Base-by-base conservation (phyloP, 2,797 vertebrate genomes). In the Amphiprion clarkii region DNA sequence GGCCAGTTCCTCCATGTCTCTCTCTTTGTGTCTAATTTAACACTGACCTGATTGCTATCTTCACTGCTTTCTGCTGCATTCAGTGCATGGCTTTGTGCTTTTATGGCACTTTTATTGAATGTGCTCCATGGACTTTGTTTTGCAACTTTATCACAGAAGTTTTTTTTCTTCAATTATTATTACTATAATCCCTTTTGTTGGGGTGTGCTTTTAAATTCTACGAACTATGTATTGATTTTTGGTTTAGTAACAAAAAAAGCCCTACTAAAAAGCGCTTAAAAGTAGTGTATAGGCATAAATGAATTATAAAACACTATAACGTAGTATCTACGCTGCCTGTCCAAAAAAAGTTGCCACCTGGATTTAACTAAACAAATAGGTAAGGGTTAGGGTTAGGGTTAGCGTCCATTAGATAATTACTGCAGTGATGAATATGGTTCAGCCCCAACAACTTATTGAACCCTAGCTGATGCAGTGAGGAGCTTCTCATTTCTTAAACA, bases 1-100 rank as follows among this genome's bases (percentile, higher is more conserved):
- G 74, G 57, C 89, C 33, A 64, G 84, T 89, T 89, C 62, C 69
- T 60, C 12, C 42, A 36, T 74, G 64, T 56, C 53, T 76, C 31
- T 48, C 14, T 13, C 46, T n/a, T 12, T 11, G 36, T 11, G 36
- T 11, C 36, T 39, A 5, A 39, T 8, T 44, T 59, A 31, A 66
- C 58, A 25, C 33, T 3, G 44, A 48, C 17, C 71, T 74, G 64
- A 74, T 78, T 33, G 6, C 49, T 78, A 74, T 81, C 67, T 42
- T 53, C 25, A 17, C 54, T 6, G 0, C 11, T 12, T 25, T 53
- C 8, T 3, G 3, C 31, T 13, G 23, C 59, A 27, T 21, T 46
- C 11, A 13, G 14, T 11, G 42, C 25, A 14, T 40, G 29, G 56
- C 42, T 27, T 27, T 4, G 4, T 27, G 27, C 2, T 31, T 74